phyloP scores from a whole-genome alignment of 2,888 invertebrate species.

The Leptothorax acervorum region DNA sequence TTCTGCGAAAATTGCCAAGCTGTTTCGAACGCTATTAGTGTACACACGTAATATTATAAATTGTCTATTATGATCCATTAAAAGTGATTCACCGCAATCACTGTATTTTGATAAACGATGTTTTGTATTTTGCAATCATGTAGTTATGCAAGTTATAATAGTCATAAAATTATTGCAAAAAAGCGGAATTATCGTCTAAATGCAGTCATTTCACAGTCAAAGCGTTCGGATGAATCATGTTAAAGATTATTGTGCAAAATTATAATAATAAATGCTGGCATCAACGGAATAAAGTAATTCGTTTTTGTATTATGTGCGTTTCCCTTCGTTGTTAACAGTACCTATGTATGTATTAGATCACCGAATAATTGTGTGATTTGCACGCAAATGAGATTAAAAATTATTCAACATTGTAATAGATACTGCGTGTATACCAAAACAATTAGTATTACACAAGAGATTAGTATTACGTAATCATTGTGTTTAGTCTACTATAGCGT shows the following conservation, averaged over 20 bases:
- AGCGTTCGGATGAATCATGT: neutral
- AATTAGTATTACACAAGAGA: neutral
- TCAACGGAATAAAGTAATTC: neutral
- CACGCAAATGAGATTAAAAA: neutral
- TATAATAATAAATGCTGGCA: neutral
- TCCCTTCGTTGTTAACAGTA: neutral
- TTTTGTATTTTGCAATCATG: neutral
- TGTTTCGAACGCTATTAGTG: neutral
- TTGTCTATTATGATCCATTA: neutral
- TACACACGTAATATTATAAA: neutral
- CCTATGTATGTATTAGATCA: neutral
- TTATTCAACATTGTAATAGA: neutral
- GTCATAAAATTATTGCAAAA: constrained; percentile 2
- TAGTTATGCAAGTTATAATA: neutral
- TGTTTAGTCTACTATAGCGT: neutral
- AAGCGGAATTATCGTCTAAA: neutral
- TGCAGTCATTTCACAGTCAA: neutral
- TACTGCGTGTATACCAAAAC: neutral
- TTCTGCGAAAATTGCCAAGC: neutral
- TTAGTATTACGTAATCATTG: neutral
- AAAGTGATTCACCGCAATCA: neutral
- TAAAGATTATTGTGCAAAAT: constrained; percentile 8
- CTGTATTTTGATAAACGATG: neutral
- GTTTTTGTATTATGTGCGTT: constrained; percentile 4
- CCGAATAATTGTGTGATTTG: neutral